phyloP scores from a whole-genome alignment of 2,888 invertebrate genomes.

The Ceraclea dissimilis region DNA sequence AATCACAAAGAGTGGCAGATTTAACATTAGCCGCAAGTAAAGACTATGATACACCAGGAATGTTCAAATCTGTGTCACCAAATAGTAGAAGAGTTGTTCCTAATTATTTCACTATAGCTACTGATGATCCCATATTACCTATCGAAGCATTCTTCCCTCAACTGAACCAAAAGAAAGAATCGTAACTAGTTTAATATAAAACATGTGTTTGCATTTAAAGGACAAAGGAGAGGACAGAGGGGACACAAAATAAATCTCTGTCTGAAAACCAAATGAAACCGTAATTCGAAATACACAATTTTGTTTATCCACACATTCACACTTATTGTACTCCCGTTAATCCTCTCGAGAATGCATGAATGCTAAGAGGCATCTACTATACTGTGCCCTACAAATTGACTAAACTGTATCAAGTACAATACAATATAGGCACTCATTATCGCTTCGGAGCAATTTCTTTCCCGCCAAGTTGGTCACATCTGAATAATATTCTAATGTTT shows the following conservation, averaged over 20 bases:
- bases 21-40: slow-evolving; percentile 66
- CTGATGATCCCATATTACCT: slow-evolving; percentile 72
- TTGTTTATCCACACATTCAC: too few species aligned
- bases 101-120: slow-evolving; percentile 65
- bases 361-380: too few species aligned
- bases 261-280: background rate
- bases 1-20: slow-evolving; percentile 64
- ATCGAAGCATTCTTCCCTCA: slow-evolving; percentile 76
- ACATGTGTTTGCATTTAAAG: background rate
- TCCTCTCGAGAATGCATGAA: too few species aligned
- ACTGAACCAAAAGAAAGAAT: slow-evolving; percentile 54
- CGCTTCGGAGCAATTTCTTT: too few species aligned
- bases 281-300: too few species aligned
- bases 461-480: too few species aligned
- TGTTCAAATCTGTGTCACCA: slow-evolving; percentile 60
- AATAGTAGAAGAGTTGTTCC: slow-evolving; percentile 54
- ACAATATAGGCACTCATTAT: too few species aligned
- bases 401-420: too few species aligned
- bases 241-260: background rate
- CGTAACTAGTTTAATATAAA: slow-evolving; percentile 23
- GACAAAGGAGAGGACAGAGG: background rate
- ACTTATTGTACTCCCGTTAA: too few species aligned
- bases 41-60: slow-evolving; percentile 61
- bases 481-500: too few species aligned
- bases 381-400: too few species aligned